Percentiles rank a stretch among this genome's conserved stretches.
phyloP scores from a whole-genome alignment of 1,140 invertebrate species.

The Zaprionus vittiger region DNA sequence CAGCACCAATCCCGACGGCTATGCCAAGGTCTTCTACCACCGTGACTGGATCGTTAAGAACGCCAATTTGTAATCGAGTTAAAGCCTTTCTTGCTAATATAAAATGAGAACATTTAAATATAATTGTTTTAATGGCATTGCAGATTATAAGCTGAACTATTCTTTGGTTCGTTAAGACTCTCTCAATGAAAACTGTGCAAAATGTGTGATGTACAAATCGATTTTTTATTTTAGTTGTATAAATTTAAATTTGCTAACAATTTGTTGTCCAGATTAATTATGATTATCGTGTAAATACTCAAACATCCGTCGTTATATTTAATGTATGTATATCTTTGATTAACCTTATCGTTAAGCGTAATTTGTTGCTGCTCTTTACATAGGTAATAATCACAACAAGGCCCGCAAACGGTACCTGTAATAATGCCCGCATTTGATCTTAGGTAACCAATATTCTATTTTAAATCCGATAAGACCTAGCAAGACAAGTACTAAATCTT shows the following conservation, averaged over 20 bases:
- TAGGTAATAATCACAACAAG: not conserved
- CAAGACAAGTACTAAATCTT: slow-evolving; percentile 42
- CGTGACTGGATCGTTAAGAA: slow-evolving; percentile 76
- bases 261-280: not conserved
- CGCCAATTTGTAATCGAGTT: slow-evolving; percentile 5
- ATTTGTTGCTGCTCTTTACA: slow-evolving; percentile 31
- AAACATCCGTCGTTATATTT: not conserved
- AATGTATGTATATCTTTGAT: slow-evolving; percentile 23
- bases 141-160: no score
- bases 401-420: slow-evolving; percentile 6
- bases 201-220: not conserved
- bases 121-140: not conserved
- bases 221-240: not conserved
- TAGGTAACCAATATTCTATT: not conserved
- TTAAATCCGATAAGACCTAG: not conserved
- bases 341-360: slow-evolving; percentile 35
- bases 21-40: slow-evolving; percentile 84
- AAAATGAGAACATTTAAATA: not conserved
- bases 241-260: not conserved
- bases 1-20: slow-evolving; percentile 84
- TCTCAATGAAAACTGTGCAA: not conserved
- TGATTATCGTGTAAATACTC: not conserved
- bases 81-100: not conserved
- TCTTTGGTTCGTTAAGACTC: not conserved
- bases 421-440: not conserved